phyloP scores from a whole-genome alignment of 2,797 vertebrate genomes.

The Eupleurogrammus muticus region DNA sequence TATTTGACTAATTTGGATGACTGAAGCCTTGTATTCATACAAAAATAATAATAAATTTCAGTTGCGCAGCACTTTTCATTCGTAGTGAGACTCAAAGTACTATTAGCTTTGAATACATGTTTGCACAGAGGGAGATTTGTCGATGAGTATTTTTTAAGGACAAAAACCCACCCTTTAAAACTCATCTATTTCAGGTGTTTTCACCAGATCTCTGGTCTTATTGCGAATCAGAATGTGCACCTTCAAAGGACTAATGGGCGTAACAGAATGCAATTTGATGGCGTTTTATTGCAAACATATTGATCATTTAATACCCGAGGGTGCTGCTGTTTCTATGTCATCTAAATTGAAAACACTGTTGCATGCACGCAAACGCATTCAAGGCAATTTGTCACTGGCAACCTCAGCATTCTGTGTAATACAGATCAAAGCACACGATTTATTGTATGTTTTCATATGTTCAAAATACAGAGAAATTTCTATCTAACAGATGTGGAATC shows the following conservation, averaged over 20 bases:
- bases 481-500: background rate
- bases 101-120: too few species aligned
- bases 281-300: background rate
- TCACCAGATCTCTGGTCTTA: background rate
- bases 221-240: too few species aligned
- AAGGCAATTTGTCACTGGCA: background rate
- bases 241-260: background rate
- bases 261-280: background rate
- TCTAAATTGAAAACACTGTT: background rate
- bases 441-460: conserved; percentile 4
- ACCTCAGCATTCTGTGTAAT: background rate
- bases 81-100: too few species aligned
- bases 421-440: background rate
- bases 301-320: background rate
- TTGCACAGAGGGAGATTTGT: too few species aligned
- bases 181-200: background rate
- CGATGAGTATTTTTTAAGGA: too few species aligned
- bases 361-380: background rate
- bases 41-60: too few species aligned
- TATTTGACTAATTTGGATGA: too few species aligned
- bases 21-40: too few species aligned
- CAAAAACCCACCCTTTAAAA: too few species aligned
- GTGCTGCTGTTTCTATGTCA: background rate
- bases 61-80: too few species aligned
- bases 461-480: background rate